Conservation (phyloP, 2,888 invertebrate genomes). For the Tetranychus piercei region DNA sequence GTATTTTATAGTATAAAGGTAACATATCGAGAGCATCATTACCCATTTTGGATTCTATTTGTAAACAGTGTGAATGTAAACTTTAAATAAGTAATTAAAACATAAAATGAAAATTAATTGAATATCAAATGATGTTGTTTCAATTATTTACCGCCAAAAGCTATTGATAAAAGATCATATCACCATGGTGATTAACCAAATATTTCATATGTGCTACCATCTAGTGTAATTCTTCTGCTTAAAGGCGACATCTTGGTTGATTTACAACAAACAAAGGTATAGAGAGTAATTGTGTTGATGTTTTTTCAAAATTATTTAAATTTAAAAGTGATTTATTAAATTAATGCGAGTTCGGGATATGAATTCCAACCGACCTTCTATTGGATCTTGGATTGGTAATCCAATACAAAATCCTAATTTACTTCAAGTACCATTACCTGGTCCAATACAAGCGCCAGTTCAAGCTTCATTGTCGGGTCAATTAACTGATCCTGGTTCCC, state of each 20-base stretch:
- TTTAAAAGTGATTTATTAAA: neutral
- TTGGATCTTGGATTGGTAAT: neutral
- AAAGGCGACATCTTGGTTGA: no score
- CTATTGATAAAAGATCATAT: neutral
- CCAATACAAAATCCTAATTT: neutral
- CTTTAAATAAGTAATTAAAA: neutral
- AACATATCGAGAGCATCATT: neutral
- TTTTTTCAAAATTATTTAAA: neutral
- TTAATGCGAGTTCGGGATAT: neutral
- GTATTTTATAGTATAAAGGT: constrained; percentile 54
- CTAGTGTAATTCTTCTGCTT: neutral
- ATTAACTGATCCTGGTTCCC: neutral
- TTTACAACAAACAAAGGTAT: no score
- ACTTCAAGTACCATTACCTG: neutral
- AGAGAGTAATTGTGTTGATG: neutral
- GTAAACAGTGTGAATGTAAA: neutral
- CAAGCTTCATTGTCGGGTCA: neutral
- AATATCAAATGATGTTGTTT: no score
- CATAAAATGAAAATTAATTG: neutral
- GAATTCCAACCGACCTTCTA: neutral
- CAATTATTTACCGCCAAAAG: neutral
- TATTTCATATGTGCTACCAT: neutral
- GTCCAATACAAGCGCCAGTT: neutral
- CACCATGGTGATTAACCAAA: neutral
- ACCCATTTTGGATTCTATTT: neutral